Base-by-base conservation (phyloP, 2,113 vertebrate species). In the Pelodiscus sinensis region DNA sequence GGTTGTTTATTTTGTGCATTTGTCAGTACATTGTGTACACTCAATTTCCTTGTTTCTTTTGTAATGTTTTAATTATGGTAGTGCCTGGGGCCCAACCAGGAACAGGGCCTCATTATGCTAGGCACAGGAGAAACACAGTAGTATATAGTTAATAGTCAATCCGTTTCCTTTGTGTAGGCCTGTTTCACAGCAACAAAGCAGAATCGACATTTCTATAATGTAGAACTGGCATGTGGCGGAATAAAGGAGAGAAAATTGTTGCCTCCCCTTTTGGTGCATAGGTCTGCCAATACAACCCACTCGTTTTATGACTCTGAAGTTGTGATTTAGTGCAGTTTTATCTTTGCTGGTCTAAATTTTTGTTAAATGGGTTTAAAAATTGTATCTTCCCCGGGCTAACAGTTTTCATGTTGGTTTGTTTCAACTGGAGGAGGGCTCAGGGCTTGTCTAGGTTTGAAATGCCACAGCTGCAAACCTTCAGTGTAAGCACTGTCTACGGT, bases 321-420 rank as follows among this genome's bases (percentile, higher is more conserved):
- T 92, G 82, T 51, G 86, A 57, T 81, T 44, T 62, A 15, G 58
- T 56, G 60, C 52, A 79, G 60, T 81, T 68, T 71, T 77, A 50
- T 50, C 2, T 25, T 84, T 85, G 86, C 81, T 84, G 3, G 75
- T 93, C 75, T 83, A 55, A 82, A 55, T 93, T 92, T 94, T 11
- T 24, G 5, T 54, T 25, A 75, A 44, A 38, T 8, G 2, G 35
- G 10, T 19, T 75, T 25, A 25, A 75, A 50, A 77, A 50, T 44
- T 25, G 2, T 81, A n/a, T 62, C 56, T 75, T 88, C 71, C 82
- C 85, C 75, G 52, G 84, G 8, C 54, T 80, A 79, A 22, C 79
- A 65, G 13, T 52, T 87, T 58, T 44, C 62, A 68, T 11, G 52
- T 55, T 73, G 82, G 90, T 65, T 73, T 56, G 22, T 24, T 91